Percentiles rank a stretch among this genome's conserved stretches.
These are phyloP conservation scores for Schizopygopsis malacanthus DNA, from an alignment of 2,797 vertebrate species.

Conservation along the genomic window DNA sequence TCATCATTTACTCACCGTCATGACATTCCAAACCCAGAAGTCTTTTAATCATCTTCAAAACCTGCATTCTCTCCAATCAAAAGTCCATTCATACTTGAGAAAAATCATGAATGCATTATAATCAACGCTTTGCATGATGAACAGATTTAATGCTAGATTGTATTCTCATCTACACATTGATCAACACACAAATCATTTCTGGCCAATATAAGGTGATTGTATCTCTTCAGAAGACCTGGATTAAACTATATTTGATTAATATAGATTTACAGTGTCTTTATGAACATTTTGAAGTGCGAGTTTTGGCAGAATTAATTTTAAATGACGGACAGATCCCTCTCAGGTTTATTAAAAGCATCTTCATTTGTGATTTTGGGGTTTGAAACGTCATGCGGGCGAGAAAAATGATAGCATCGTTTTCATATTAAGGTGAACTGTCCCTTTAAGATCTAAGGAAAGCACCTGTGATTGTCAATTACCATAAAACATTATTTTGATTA, in stretches of 20 bases:
- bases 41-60: not conserved
- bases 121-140: not conserved
- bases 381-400: not conserved
- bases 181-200: not conserved
- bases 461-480: not conserved
- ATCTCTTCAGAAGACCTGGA: not conserved
- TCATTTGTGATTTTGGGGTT: not conserved
- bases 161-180: not conserved
- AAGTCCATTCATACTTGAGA: not conserved
- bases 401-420: not conserved
- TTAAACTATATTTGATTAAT: not conserved
- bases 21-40: not conserved
- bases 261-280: not conserved
- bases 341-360: not conserved
- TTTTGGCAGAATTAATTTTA: not conserved
- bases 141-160: not conserved
- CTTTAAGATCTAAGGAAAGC: slow-evolving; percentile 5
- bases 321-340: not conserved
- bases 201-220: not conserved
- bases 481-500: not conserved
- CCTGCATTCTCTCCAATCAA: not conserved
- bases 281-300: not conserved
- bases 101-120: not conserved
- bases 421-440: not conserved
- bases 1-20: too few species aligned